A percentile compares a stretch with the other conserved stretches of the same genome.
Evolutionary conservation across 2,113 vertebrate genomes (phyloP).

Genomic region (Silurus meridionalis): DNA sequence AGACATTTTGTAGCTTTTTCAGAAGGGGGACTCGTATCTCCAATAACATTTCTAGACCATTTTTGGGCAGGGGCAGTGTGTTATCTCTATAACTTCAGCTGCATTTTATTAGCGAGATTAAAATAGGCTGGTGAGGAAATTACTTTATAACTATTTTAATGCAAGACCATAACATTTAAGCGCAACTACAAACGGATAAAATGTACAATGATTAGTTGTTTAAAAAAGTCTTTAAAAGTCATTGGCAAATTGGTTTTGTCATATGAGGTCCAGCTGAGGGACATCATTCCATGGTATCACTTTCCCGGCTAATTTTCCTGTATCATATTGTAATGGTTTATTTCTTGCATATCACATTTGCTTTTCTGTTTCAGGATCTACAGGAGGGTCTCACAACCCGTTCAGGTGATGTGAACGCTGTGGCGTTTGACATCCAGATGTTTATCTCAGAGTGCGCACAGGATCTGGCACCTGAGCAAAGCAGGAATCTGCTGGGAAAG

Average conservation of each 20-base stretch:
- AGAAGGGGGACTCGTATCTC: not conserved
- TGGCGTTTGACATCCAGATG: slow-evolving; percentile 81
- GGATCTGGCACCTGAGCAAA: slow-evolving; percentile 85
- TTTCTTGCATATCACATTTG: not conserved
- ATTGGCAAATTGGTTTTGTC: not conserved
- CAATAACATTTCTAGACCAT: no score
- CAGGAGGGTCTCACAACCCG: slow-evolving; percentile 69
- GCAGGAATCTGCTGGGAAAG: slow-evolving; percentile 79
- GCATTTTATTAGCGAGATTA: not conserved
- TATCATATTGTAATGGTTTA: not conserved
- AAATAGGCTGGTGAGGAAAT: not conserved
- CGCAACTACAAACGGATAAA: not conserved
- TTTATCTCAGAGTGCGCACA: slow-evolving; percentile 88
- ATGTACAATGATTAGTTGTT: not conserved
- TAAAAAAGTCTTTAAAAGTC: not conserved
- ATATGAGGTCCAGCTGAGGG: not conserved
- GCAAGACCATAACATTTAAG: not conserved
- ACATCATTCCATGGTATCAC: not conserved
- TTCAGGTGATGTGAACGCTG: slow-evolving; percentile 75
- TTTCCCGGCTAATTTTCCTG: not conserved
- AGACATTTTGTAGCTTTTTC: not conserved
- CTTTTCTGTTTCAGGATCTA: slow-evolving; percentile 70
- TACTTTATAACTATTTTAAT: not conserved
- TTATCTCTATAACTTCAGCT: not conserved
- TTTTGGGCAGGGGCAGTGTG: not conserved